Conservation (phyloP, 2,113 vertebrate species). For the Scolopax mira region DNA sequence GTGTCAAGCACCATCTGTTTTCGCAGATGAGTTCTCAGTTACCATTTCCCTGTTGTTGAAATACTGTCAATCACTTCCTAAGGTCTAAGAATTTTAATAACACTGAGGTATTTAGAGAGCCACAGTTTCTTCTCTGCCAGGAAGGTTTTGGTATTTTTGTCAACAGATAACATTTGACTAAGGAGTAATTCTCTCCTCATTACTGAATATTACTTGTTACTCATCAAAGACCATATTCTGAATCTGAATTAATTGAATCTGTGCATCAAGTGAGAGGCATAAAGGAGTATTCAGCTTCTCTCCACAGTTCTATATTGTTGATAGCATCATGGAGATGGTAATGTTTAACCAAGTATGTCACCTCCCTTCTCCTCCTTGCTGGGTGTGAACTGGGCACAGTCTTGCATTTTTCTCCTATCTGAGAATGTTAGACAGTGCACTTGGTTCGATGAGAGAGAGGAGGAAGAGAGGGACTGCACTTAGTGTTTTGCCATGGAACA, state of each 20-base stretch:
- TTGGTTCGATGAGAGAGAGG: neutral
- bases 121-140: neutral
- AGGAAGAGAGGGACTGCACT: neutral
- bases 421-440: neutral
- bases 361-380: neutral
- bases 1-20: constrained; percentile 6
- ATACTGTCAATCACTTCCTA: neutral
- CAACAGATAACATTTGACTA: neutral
- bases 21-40: neutral
- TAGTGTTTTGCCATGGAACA: neutral
- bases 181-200: neutral
- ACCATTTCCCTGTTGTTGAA: constrained; percentile 21
- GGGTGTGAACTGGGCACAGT: neutral
- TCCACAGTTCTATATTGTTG: neutral
- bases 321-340: neutral
- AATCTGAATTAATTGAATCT: neutral
- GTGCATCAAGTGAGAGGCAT: neutral
- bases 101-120: neutral
- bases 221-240: neutral
- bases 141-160: neutral
- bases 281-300: neutral
- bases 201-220: neutral
- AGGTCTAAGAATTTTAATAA: constrained; percentile 12
- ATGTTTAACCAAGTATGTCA: neutral
- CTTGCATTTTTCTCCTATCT: neutral